Base-by-base conservation (phyloP, 2,797 vertebrate genomes). In the Sandelia bainsii region DNA sequence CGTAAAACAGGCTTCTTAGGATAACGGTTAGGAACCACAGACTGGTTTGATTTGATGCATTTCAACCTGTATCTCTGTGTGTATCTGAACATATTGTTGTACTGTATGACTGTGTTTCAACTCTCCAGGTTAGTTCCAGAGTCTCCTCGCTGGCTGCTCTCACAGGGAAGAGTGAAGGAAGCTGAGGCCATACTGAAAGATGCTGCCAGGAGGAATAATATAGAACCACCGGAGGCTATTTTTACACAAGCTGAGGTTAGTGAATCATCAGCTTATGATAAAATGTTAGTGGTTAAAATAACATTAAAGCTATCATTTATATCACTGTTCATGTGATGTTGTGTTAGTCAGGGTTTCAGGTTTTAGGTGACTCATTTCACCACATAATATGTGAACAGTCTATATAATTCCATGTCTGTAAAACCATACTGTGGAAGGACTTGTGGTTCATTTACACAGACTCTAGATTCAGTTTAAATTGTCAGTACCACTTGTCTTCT, bases 121-220 rank as follows among this genome's bases (percentile, higher is more conserved):
- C n/a, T 20, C 3, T 62, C 3, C 87, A 98, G 97, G 97, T 75
- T 96, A 29, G 89, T 98, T 71, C 96, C 97, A 0, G 97, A 99
- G 84, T 99, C 97, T 62, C 97, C 97, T 3, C 94, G 97, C 25
- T 99, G 97, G 97, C 82, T 99, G 29, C 78, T 98, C 46, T 95
- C 94, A 74, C 95, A 95, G 83, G 96, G 97, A 1, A 92, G 94
- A 53, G 86, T 96, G 75, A 58, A 92, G 7, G 96, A 98, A 64
- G 97, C 97, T 9, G 97, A 97, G 72, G 86, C 69, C 39, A 95
- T 98, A 54, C 85, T 98, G 84, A 93, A 79, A 82, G 89, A 90
- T 0, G 96, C 96, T 65, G 96, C 97, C 63, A 93, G 89, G 83
- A 87, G 4, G 3, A 98, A 98, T 5, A 88, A 93, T 1, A 42